Evolutionary conservation across 2,797 vertebrate species (phyloP).

Genomic region (Danionella dracula): DNA sequence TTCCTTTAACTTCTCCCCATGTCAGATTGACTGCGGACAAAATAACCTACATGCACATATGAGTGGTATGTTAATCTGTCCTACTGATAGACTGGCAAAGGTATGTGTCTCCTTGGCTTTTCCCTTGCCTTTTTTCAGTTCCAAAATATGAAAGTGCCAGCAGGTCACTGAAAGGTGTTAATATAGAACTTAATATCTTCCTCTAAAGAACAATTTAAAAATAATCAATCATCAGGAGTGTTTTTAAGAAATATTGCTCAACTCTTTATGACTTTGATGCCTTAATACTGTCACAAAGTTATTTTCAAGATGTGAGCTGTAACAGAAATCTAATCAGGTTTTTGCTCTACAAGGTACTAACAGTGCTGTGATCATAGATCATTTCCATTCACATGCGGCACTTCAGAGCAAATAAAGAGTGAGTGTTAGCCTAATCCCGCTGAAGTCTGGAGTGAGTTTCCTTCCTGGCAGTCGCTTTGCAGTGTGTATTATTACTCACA

Average conservation of each 20-base stretch:
- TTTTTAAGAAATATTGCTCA: background rate
- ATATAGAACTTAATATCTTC: background rate
- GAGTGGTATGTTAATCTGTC: too few species aligned
- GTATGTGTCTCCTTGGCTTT: too few species aligned
- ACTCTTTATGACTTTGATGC: background rate
- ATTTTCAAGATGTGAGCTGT: too few species aligned
- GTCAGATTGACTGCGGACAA: too few species aligned
- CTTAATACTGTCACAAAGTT: background rate
- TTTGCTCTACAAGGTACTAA: background rate
- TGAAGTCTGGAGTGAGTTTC: constrained; percentile 7
- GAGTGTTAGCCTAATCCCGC: background rate
- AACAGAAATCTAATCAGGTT: background rate
- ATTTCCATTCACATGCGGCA: background rate
- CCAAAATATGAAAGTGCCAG: background rate
- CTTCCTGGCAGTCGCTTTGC: constrained; percentile 3
- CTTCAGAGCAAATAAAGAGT: constrained; percentile 1
- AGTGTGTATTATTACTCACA: constrained; percentile 11
- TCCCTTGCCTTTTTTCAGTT: too few species aligned
- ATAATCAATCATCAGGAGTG: background rate
- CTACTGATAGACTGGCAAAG: too few species aligned
- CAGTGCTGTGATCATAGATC: background rate
- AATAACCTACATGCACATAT: too few species aligned
- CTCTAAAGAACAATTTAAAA: background rate
- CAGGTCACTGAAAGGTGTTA: background rate
- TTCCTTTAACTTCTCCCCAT: too few species aligned